Evolutionary conservation across 2,888 invertebrate genomes (phyloP).

Genomic region (Lasius platythorax): DNA sequence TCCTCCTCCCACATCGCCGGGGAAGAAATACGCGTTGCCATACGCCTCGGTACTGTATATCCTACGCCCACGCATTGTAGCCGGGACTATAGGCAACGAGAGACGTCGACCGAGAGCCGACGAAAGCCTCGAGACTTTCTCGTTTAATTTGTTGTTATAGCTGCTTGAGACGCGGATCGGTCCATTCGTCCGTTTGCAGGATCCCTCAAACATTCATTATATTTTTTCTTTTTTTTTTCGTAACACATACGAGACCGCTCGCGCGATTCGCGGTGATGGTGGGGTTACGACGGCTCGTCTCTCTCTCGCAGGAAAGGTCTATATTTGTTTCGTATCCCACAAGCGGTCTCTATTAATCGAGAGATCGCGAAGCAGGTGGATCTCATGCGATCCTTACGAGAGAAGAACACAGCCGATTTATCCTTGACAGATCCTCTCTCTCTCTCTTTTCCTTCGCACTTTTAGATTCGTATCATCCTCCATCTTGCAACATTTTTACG

Average conservation of each 20-base stretch:
- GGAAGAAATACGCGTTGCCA: slow-evolving; percentile 63
- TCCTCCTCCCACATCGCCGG: not conserved
- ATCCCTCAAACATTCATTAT: slow-evolving; percentile 85
- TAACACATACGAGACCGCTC: slow-evolving; percentile 76
- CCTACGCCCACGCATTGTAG: slow-evolving; percentile 71
- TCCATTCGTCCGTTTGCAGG: slow-evolving; percentile 74
- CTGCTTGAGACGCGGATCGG: slow-evolving; percentile 80
- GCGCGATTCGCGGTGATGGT: slow-evolving; percentile 39
- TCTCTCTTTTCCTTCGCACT: not conserved
- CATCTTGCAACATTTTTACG: not conserved
- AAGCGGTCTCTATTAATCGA: slow-evolving; percentile 70
- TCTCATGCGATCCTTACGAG: slow-evolving; percentile 16
- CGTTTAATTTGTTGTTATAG: slow-evolving; percentile 85
- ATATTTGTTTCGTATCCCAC: slow-evolving; percentile 59
- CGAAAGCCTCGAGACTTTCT: slow-evolving; percentile 76
- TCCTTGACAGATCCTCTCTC: not conserved
- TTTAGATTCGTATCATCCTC: not conserved
- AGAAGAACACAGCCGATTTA: slow-evolving; percentile 3
- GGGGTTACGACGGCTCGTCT: slow-evolving; percentile 64
- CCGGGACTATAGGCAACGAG: slow-evolving; percentile 51
- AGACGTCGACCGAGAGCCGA: slow-evolving; percentile 67
- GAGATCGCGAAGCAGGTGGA: slow-evolving; percentile 40
- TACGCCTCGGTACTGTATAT: slow-evolving; percentile 63
- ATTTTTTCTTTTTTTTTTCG: slow-evolving; percentile 77
- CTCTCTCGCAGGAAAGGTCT: slow-evolving; percentile 57